Conservation (phyloP, 2,888 invertebrate species). For the Cerastoderma edule region DNA sequence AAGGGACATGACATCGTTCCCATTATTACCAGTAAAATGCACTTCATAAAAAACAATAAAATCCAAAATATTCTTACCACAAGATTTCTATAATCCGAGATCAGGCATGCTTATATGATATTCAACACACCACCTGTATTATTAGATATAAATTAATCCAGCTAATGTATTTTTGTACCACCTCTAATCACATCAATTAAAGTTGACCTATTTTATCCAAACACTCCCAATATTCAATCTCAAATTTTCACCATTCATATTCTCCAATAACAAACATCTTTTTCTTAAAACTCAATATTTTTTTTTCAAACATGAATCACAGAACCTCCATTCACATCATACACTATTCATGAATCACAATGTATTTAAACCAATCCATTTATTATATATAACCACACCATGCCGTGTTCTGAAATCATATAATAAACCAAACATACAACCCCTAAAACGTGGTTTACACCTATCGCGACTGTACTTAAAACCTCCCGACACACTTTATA, state of each 20-base stretch:
- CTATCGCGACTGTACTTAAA: slow-evolving; percentile 20
- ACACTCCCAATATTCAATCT: slow-evolving; percentile 17
- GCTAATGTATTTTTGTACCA: background rate
- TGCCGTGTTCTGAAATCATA: too few species aligned
- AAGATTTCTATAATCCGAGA: too few species aligned
- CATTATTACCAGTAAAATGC: too few species aligned
- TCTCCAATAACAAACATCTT: background rate
- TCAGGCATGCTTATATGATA: too few species aligned
- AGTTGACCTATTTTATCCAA: slow-evolving; percentile 16
- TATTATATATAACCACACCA: background rate
- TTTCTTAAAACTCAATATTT: background rate
- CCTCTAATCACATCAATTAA: slow-evolving; percentile 27
- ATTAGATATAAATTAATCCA: slow-evolving; percentile 19
- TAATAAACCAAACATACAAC: too few species aligned
- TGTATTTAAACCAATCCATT: background rate
- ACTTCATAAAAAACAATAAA: too few species aligned
- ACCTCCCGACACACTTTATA: slow-evolving; percentile 20
- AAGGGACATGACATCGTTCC: too few species aligned
- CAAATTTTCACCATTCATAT: background rate
- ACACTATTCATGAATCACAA: background rate
- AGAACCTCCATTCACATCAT: slow-evolving; percentile 3
- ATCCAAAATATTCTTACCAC: too few species aligned
- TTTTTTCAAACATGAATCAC: background rate
- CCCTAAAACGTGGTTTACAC: slow-evolving; percentile 20
- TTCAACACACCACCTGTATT: slow-evolving; percentile 10